Evolutionary conservation across 92 coral and sea anemone species (phyloP).

Genomic region (Montipora capitata): DNA sequence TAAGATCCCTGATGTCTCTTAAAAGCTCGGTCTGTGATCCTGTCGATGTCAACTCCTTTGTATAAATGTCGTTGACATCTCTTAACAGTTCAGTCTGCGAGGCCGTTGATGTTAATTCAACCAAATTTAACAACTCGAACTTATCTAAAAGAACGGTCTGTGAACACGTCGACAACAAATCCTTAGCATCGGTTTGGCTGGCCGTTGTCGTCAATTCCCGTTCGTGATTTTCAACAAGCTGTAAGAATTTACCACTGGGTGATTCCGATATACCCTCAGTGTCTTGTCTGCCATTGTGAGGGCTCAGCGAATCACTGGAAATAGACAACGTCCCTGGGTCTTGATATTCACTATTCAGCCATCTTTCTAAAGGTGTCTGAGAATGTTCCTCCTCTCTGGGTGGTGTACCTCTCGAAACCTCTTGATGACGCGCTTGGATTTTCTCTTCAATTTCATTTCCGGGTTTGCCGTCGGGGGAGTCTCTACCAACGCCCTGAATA

Average conservation of each 20-base stretch:
- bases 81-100: slow-evolving; percentile 37
- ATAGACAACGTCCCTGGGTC: slow-evolving; percentile 12
- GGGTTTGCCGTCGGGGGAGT: slow-evolving; percentile 94
- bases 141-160: slow-evolving; percentile 39
- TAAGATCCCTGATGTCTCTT: background rate
- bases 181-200: slow-evolving; percentile 39
- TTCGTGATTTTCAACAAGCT: slow-evolving; percentile 27
- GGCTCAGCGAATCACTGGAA: slow-evolving; percentile 48
- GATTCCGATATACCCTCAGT: slow-evolving; percentile 28
- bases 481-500: slow-evolving; percentile 80
- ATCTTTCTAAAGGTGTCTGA: slow-evolving; percentile 23
- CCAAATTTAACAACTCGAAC: background rate
- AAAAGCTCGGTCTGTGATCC: slow-evolving; percentile 76
- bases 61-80: background rate
- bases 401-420: slow-evolving; percentile 5
- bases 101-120: background rate
- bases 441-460: slow-evolving; percentile 67
- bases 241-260: slow-evolving; percentile 53
- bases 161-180: slow-evolving; percentile 12
- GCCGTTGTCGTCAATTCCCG: slow-evolving; percentile 25
- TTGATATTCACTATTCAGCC: slow-evolving; percentile 9
- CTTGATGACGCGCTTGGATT: slow-evolving; percentile 30
- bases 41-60: slow-evolving; percentile 32
- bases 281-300: slow-evolving; percentile 22
- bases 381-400: slow-evolving; percentile 26